Evolutionary conservation across 1,140 invertebrate genomes (phyloP).

Genomic region (Mactra quadrangularis): DNA sequence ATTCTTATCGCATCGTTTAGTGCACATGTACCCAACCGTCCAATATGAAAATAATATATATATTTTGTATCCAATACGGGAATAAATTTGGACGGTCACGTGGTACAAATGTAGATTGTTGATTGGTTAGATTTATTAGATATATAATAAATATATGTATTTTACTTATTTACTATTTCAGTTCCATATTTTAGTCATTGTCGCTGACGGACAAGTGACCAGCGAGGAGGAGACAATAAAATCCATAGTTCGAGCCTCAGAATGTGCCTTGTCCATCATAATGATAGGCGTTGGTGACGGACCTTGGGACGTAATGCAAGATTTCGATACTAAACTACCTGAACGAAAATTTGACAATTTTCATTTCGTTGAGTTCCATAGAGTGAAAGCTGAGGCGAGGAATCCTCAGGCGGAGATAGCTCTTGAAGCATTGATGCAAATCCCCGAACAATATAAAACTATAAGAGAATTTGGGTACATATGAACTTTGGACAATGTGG

Average conservation of each 20-base stretch:
- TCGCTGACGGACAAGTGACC: conserved; percentile 85
- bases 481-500: too few species aligned
- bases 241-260: conserved; percentile 85
- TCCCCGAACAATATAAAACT: conserved; percentile 84
- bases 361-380: conserved; percentile 85
- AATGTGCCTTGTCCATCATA: conserved; percentile 85
- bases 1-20: too few species aligned
- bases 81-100: too few species aligned
- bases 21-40: too few species aligned
- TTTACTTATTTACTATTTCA: too few species aligned
- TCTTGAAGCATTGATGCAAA: conserved; percentile 84
- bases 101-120: too few species aligned
- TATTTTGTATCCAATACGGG: too few species aligned
- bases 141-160: too few species aligned
- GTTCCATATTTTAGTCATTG: conserved; percentile 85
- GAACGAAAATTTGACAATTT: conserved; percentile 85
- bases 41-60: too few species aligned
- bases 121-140: too few species aligned
- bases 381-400: conserved; percentile 67
- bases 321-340: conserved; percentile 85
- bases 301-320: conserved; percentile 85
- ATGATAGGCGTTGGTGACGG: conserved; percentile 86
- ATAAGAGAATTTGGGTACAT: conserved; percentile 74
- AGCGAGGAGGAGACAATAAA: conserved; percentile 82
- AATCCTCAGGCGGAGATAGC: conserved; percentile 83